Conservation (phyloP, 2,888 invertebrate species). For the Synergus laeviventris region DNA sequence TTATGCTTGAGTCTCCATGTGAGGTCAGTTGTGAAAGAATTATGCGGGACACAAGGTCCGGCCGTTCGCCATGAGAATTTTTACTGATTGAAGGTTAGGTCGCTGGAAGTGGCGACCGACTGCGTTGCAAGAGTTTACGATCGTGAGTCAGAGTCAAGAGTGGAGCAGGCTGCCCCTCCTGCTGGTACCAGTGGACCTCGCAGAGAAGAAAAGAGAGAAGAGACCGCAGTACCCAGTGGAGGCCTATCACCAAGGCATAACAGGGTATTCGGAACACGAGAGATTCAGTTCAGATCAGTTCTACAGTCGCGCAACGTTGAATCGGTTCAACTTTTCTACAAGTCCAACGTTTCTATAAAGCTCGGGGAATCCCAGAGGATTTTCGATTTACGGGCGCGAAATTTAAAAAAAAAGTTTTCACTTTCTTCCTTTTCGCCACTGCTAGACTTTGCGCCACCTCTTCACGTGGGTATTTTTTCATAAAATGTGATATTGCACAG, state of each 20-base stretch:
- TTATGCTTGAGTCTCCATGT: constrained; percentile 49
- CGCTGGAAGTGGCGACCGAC: constrained; percentile 34
- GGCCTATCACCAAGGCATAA: constrained; percentile 39
- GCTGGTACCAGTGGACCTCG: constrained; percentile 43
- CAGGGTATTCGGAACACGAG: constrained; percentile 61
- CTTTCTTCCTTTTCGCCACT: no score
- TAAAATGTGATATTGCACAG: no score
- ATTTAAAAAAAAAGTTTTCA: no score
- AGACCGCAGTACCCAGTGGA: no score
- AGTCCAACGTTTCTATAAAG: no score
- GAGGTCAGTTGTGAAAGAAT: constrained; percentile 63
- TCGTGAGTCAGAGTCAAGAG: constrained; percentile 56
- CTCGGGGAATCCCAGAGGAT: no score
- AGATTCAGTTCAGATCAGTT: constrained; percentile 64
- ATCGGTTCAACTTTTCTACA: constrained; percentile 47
- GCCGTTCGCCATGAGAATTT: constrained; percentile 67
- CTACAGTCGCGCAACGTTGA: constrained; percentile 61
- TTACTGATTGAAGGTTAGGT: constrained; percentile 67
- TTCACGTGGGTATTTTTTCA: constrained; percentile 19
- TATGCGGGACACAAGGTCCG: constrained; percentile 67
- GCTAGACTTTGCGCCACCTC: neutral
- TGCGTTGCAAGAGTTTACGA: constrained; percentile 49
- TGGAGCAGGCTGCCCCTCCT: constrained; percentile 56
- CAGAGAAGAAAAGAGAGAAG: constrained; percentile 49
- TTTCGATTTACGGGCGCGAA: no score